A percentile compares a stretch with the other conserved stretches of the same genome.
These are phyloP conservation scores for Stenodema calcarata DNA, from an alignment of 2,888 invertebrate species.

Conservation along the genomic window DNA sequence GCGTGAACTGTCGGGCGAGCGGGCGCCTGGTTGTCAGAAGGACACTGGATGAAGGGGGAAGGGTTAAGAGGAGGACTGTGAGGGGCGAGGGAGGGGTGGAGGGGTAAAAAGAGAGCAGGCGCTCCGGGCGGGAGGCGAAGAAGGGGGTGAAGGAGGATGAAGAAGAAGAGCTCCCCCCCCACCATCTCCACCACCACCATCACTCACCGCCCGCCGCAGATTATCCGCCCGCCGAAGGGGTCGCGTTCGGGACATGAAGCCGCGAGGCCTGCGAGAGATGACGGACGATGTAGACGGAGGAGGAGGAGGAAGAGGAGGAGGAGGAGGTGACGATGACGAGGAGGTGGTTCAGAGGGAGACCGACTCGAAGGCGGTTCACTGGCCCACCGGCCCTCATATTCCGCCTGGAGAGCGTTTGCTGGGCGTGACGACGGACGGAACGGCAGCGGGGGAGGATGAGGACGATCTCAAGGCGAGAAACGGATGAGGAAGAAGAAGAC, in stretches of 20 bases:
- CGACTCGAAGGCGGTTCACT: neutral
- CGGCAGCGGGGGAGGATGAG: neutral
- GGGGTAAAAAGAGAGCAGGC: constrained; percentile 11
- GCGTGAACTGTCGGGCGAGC: constrained; percentile 30
- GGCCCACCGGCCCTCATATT: neutral
- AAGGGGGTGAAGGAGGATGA: neutral
- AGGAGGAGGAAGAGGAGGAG: neutral
- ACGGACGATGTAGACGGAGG: neutral
- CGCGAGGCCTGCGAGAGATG: neutral
- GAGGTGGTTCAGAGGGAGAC: neutral
- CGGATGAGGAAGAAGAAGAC: neutral
- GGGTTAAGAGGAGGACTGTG: neutral
- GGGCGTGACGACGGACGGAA: constrained; percentile 5
- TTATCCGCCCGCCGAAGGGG: neutral
- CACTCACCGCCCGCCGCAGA: too few species aligned
- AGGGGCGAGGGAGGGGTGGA: neutral
- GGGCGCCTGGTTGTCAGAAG: constrained; percentile 17
- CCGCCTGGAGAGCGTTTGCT: neutral
- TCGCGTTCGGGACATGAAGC: neutral
- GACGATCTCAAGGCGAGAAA: neutral
- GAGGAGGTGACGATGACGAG: too few species aligned
- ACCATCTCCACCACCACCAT: neutral
- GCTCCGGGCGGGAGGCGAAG: neutral
- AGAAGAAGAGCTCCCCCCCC: neutral
- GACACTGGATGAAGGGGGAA: neutral